Conservation (phyloP, 2,888 invertebrate genomes). For the Anoncus sp. region DNA sequence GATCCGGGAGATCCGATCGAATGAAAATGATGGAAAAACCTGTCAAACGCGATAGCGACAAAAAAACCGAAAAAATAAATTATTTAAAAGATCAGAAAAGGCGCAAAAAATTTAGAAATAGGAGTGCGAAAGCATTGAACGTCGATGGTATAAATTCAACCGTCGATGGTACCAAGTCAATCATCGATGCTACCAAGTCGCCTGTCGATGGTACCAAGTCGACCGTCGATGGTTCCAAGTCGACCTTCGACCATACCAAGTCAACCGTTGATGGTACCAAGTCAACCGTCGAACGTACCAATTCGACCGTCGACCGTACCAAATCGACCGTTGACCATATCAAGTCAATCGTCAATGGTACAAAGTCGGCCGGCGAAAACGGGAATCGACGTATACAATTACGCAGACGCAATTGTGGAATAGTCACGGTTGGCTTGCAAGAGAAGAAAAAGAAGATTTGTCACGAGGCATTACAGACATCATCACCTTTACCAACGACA, state of each 20-base stretch:
- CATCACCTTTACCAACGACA: neutral
- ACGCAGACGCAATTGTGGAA: constrained; percentile 42
- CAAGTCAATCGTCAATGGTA: neutral
- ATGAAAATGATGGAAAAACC: neutral
- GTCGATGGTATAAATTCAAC: neutral
- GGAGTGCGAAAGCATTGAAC: constrained; percentile 1
- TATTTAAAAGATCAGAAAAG: constrained; percentile 23
- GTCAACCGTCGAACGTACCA: too few species aligned
- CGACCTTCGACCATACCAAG: too few species aligned
- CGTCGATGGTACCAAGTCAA: neutral
- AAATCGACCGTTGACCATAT: too few species aligned
- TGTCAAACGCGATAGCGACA: neutral
- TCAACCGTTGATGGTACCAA: too few species aligned
- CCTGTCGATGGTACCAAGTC: neutral
- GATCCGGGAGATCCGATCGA: too few species aligned
- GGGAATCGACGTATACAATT: constrained; percentile 36
- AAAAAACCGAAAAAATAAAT: neutral
- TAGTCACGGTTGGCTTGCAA: constrained; percentile 53
- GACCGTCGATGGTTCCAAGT: too few species aligned
- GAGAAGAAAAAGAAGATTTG: constrained; percentile 58
- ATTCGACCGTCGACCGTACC: too few species aligned
- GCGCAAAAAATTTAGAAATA: constrained; percentile 20
- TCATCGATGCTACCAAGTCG: too few species aligned
- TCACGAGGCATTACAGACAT: constrained; percentile 7
- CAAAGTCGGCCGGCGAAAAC: neutral